These are phyloP conservation scores for Nomia melanderi DNA, from an alignment of 1,140 invertebrate genomes.

Conservation along the genomic window DNA sequence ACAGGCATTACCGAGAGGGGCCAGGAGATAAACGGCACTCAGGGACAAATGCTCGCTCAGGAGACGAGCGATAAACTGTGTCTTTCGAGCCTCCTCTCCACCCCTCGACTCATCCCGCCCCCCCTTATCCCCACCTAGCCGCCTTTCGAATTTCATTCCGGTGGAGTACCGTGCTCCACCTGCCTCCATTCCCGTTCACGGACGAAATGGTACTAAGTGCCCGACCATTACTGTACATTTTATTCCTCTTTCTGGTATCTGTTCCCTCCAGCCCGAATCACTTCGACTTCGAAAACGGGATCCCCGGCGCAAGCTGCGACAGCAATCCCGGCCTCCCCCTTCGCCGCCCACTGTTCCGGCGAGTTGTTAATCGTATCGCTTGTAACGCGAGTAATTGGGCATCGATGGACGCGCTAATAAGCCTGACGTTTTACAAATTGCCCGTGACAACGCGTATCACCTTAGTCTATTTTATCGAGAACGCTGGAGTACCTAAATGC, in stretches of 20 bases:
- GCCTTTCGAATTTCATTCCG: slow-evolving; percentile 37
- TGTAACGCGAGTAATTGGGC: slow-evolving; percentile 36
- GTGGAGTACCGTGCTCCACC: slow-evolving; percentile 29
- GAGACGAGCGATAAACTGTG: slow-evolving; percentile 63
- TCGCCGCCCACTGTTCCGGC: neutral
- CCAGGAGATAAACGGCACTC: slow-evolving; percentile 69
- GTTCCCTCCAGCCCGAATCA: slow-evolving; percentile 18
- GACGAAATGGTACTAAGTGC: slow-evolving; percentile 59
- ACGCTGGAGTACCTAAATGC: neutral
- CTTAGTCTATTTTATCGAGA: neutral
- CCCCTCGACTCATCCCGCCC: neutral
- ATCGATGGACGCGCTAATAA: slow-evolving; percentile 14
- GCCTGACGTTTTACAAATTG: slow-evolving; percentile 54
- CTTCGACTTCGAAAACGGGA: slow-evolving; percentile 20
- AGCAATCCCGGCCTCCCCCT: too few relatives aligned
- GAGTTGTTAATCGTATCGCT: slow-evolving; percentile 57
- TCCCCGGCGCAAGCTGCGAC: slow-evolving; percentile 22
- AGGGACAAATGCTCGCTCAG: slow-evolving; percentile 69
- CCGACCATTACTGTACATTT: slow-evolving; percentile 52
- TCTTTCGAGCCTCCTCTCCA: slow-evolving; percentile 46
- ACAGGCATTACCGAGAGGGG: slow-evolving; percentile 63
- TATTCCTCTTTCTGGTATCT: slow-evolving; percentile 39
- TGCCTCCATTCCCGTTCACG: slow-evolving; percentile 47
- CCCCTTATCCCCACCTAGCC: neutral
- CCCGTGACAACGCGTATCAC: neutral